These are phyloP conservation scores for Promerops cafer DNA, from an alignment of 2,113 vertebrate genomes.

Conservation along the genomic window DNA sequence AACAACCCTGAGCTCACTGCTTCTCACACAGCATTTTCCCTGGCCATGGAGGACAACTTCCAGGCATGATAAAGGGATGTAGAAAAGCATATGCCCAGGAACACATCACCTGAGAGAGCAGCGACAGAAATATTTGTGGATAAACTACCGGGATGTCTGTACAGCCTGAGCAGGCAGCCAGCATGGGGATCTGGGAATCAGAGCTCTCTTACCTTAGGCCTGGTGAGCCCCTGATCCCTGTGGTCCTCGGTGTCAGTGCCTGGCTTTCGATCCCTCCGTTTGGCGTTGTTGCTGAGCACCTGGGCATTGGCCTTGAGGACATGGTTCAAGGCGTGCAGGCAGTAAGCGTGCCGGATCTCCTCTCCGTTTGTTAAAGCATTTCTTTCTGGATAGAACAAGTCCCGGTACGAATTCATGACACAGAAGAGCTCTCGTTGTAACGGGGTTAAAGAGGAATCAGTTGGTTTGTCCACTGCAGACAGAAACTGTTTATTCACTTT, in stretches of 20 bases:
- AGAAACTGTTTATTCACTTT: slow-evolving; percentile 73
- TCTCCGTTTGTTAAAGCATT: slow-evolving; percentile 77
- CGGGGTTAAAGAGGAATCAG: slow-evolving; percentile 52
- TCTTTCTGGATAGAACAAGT: slow-evolving; percentile 85
- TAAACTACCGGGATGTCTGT: neutral
- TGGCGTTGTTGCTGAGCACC: slow-evolving; percentile 86
- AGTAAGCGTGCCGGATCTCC: slow-evolving; percentile 82
- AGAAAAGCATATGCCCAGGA: neutral
- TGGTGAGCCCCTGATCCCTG: slow-evolving; percentile 92
- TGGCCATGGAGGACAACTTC: fast-evolving
- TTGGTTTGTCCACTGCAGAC: slow-evolving; percentile 13
- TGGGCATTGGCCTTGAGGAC: slow-evolving; percentile 90
- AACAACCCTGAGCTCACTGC: neutral
- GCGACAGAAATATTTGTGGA: neutral
- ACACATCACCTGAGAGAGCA: neutral
- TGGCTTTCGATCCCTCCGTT: slow-evolving; percentile 69
- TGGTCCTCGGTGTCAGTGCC: slow-evolving; percentile 72
- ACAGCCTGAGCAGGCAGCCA: neutral
- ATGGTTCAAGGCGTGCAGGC: slow-evolving; percentile 90
- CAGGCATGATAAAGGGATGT: neutral
- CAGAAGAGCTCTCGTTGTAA: slow-evolving; percentile 87
- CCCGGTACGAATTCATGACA: slow-evolving; percentile 88
- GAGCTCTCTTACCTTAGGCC: slow-evolving; percentile 84
- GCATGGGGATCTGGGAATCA: neutral
- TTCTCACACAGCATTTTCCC: neutral